A percentile compares a stretch with the other conserved stretches of the same genome.
Evolutionary conservation across 2,888 invertebrate genomes (phyloP).

Genomic region (Amiota communis): DNA sequence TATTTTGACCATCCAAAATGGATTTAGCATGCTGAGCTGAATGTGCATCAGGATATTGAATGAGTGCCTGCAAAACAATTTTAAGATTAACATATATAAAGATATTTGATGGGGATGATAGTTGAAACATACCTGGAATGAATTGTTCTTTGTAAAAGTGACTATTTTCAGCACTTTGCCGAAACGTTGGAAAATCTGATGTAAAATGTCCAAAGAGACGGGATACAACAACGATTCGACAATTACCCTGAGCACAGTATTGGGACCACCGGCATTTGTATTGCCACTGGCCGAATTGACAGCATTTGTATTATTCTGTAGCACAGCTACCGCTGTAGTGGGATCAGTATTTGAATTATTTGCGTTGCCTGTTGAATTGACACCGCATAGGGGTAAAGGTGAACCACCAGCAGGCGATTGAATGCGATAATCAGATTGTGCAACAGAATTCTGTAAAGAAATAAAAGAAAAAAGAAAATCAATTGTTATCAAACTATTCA

Average conservation of each 20-base stretch:
- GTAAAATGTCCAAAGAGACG: constrained; percentile 96
- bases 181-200: constrained; percentile 98
- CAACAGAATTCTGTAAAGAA: constrained; percentile 85
- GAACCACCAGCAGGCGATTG: constrained; percentile 77
- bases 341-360: constrained; percentile 58
- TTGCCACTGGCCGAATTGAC: constrained; percentile 74
- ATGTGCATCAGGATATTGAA: constrained; percentile 97
- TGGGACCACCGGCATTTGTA: constrained; percentile 83
- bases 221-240: constrained; percentile 99
- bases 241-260: constrained; percentile 97
- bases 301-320: constrained; percentile 72
- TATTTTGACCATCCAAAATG: constrained; percentile 98
- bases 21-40: constrained; percentile 98
- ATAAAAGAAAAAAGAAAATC: constrained; percentile 27
- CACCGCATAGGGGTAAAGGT: constrained; percentile 78
- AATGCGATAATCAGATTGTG: constrained; percentile 84
- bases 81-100: too few relatives aligned
- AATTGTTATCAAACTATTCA: constrained; percentile 13
- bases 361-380: constrained; percentile 67
- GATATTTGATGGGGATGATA: too few relatives aligned
- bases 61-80: constrained; percentile 93
- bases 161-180: constrained; percentile 99
- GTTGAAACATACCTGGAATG: constrained; percentile 74
- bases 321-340: constrained; percentile 74
- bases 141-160: constrained; percentile 99